A percentile compares a stretch with the other conserved stretches of the same genome.
Evolutionary conservation across 2,888 invertebrate species (phyloP).

Genomic region (Hyposoter dolosus): DNA sequence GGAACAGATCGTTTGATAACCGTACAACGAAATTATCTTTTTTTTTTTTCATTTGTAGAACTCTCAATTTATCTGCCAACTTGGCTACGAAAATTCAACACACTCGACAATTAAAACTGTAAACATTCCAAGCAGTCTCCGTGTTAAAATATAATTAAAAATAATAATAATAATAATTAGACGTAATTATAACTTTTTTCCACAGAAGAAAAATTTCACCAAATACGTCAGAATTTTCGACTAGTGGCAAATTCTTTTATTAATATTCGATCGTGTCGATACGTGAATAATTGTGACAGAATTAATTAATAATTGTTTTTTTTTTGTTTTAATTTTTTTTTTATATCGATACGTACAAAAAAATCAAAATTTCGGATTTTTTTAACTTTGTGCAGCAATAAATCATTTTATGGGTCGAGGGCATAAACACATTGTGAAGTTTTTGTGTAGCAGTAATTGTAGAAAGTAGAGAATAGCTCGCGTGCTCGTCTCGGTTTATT

Average conservation of each 20-base stretch:
- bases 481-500: slow-evolving; percentile 13
- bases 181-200: too few species aligned
- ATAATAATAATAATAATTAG: too few species aligned
- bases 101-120: not conserved
- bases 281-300: too few species aligned
- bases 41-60: not conserved
- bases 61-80: not conserved
- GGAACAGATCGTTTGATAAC: not conserved
- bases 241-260: too few species aligned
- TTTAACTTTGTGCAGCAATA: not conserved
- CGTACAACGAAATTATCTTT: not conserved
- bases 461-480: slow-evolving; percentile 35
- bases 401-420: not conserved
- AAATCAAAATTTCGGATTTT: not conserved
- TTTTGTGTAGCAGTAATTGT: slow-evolving; percentile 24
- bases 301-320: not conserved
- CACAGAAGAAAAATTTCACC: too few species aligned
- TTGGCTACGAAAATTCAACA: not conserved
- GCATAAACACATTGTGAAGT: not conserved
- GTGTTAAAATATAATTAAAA: too few species aligned
- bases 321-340: not conserved
- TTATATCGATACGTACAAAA: not conserved
- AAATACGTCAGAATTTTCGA: too few species aligned
- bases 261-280: too few species aligned
- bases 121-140: too few species aligned